Base-by-base conservation (phyloP, 2,797 vertebrate species). In the Argya squamiceps region DNA sequence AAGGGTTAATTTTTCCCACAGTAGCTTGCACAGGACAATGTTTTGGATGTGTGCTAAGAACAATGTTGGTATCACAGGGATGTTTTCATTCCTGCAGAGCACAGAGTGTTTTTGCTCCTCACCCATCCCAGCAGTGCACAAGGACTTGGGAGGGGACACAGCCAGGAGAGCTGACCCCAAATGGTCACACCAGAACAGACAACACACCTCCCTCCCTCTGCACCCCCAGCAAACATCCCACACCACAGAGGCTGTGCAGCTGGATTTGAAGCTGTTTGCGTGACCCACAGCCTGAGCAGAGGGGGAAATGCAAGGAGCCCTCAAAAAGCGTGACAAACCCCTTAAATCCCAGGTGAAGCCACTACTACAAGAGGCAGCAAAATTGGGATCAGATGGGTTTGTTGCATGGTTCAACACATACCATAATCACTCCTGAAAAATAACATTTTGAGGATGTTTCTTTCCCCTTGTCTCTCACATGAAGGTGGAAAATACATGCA, bases 151-250 rank as follows among this genome's bases (percentile, higher is more conserved):
- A 80, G 30, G 30, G 14, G 46, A 18, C 44, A 65, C 29, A 59
- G 46, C 20, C 76, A 74, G n/a, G 39, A 67, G 10, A 86, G 49
- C 21, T 70, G 65, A 18, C 41, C 49, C 56, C 21, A 64, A 7
- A 14, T 10, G 10, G 13, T 22, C 49, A 55, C 29, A 67, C 6
- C 2, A 4, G 15, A 30, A 32, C 0, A 55, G n/a, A 5, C 7
- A 59, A n/a, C 0, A 7, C 84, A 30, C 2, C 47, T 78, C 24
- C 43, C 68, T 62, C 39, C 47, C 70, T 56, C 65, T 30, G 47
- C 53, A 75, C 21, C 22, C 29, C 18, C 19, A 18, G 64, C 36
- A 19, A 20, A 26, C 3, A 14, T 6, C 29, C 37, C 2, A 0
- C 5, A 15, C 17, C 41, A 82, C 27, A 58, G 19, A 65, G 39